These are phyloP conservation scores for Myrmecophaga tridactyla DNA, from an alignment of 2,113 vertebrate genomes.

Conservation along the genomic window DNA sequence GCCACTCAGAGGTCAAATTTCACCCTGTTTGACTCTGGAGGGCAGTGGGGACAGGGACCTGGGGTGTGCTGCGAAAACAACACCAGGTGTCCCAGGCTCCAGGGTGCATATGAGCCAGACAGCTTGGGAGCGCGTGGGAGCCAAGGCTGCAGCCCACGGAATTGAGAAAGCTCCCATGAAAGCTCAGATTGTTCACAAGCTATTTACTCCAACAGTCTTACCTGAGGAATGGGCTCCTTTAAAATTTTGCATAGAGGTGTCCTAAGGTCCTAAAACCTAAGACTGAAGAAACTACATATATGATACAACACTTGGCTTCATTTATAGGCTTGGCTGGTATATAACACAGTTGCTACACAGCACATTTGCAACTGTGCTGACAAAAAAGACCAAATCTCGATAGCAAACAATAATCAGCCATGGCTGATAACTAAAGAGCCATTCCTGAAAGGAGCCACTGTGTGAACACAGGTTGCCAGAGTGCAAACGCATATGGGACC, in stretches of 20 bases:
- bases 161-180: background rate
- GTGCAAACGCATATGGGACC: rapidly evolving
- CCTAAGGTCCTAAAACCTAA: background rate
- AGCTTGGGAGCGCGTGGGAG: too few relatives aligned
- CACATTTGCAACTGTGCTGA: background rate
- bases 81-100: rapidly evolving
- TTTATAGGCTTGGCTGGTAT: background rate
- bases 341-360: background rate
- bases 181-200: background rate
- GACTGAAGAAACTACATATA: background rate
- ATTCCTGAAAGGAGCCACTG: too few relatives aligned
- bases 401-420: background rate
- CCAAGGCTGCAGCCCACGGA: background rate
- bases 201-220: background rate
- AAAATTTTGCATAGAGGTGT: background rate
- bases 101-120: rapidly evolving
- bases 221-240: background rate
- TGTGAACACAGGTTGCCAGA: rapidly evolving
- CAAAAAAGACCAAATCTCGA: background rate
- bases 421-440: background rate
- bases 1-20: too few relatives aligned
- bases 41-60: background rate
- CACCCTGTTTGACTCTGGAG: background rate
- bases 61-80: background rate
- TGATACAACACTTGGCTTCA: background rate